phyloP scores from a whole-genome alignment of 2,888 invertebrate species.

The Holacanthella duospinosa region DNA sequence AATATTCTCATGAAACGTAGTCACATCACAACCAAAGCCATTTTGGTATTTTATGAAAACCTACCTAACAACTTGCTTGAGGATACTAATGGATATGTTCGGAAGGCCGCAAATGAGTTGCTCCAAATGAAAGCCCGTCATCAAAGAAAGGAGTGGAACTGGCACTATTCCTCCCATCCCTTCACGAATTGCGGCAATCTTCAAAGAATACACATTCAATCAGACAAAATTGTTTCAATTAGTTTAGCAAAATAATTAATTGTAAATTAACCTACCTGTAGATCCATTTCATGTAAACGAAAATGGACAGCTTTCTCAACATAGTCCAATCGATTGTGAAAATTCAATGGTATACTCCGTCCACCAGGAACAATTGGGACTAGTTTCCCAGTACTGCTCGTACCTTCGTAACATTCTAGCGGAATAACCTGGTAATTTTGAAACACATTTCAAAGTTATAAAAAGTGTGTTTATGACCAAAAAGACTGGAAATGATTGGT shows the following conservation, averaged over 20 bases:
- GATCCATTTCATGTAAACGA: slow-evolving; percentile 53
- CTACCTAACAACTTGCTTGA: slow-evolving; percentile 54
- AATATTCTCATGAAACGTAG: too few species aligned
- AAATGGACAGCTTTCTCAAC: slow-evolving; percentile 52
- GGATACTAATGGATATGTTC: slow-evolving; percentile 50
- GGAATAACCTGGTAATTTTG: slow-evolving; percentile 51
- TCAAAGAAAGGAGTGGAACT: slow-evolving; percentile 51
- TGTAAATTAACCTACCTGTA: slow-evolving; percentile 44
- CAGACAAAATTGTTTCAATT: too few species aligned
- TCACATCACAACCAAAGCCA: too few species aligned
- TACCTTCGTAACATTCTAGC: slow-evolving; percentile 53
- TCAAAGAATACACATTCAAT: slow-evolving; percentile 16
- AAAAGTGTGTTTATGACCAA: too few species aligned
- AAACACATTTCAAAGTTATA: background rate
- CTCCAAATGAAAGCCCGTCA: slow-evolving; percentile 52
- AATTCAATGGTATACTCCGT: slow-evolving; percentile 50
- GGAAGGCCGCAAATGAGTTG: slow-evolving; percentile 55
- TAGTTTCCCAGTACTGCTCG: slow-evolving; percentile 50
- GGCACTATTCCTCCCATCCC: slow-evolving; percentile 57
- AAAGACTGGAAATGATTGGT: background rate
- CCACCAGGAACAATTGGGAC: slow-evolving; percentile 55
- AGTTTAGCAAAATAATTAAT: background rate
- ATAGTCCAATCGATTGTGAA: slow-evolving; percentile 51
- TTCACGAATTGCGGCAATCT: slow-evolving; percentile 49
- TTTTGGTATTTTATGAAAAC: too few species aligned